phyloP scores from a whole-genome alignment of 2,113 vertebrate species.

The Acrocephalus arundinaceus region DNA sequence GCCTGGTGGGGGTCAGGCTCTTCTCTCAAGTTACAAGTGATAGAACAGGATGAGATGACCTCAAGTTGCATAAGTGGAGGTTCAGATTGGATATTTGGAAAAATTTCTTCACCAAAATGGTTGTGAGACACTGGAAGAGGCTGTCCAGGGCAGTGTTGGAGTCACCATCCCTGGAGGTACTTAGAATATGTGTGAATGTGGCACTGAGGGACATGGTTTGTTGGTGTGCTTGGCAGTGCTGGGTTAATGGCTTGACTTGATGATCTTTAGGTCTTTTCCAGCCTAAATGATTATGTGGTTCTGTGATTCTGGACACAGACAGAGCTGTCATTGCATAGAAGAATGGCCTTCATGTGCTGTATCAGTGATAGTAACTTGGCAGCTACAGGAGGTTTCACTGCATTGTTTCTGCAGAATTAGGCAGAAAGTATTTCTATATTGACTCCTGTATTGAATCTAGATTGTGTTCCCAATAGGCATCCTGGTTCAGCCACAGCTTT shows the following conservation, averaged over 20 bases:
- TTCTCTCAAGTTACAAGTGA: not conserved
- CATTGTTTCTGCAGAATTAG: not conserved
- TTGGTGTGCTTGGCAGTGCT: not conserved
- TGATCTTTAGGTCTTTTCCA: not conserved
- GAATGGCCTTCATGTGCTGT: not conserved
- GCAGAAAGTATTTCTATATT: not conserved
- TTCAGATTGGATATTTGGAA: not conserved
- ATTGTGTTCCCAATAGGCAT: rapidly evolving
- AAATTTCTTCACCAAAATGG: not conserved
- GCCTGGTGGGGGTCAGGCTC: not conserved
- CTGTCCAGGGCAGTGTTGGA: not conserved
- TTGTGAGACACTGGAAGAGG: not conserved
- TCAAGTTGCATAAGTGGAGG: not conserved
- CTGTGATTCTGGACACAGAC: not conserved
- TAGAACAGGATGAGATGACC: not conserved
- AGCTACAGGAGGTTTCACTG: not conserved
- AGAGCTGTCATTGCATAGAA: not conserved
- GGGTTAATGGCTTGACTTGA: not conserved
- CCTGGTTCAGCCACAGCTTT: not conserved
- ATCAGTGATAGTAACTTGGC: not conserved
- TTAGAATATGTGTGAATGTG: rapidly evolving
- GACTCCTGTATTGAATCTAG: not conserved
- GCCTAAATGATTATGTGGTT: not conserved
- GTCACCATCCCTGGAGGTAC: not conserved
- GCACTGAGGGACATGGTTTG: not conserved